Base-by-base conservation (phyloP, 2,797 vertebrate genomes). In the Holocentrus rufus region DNA sequence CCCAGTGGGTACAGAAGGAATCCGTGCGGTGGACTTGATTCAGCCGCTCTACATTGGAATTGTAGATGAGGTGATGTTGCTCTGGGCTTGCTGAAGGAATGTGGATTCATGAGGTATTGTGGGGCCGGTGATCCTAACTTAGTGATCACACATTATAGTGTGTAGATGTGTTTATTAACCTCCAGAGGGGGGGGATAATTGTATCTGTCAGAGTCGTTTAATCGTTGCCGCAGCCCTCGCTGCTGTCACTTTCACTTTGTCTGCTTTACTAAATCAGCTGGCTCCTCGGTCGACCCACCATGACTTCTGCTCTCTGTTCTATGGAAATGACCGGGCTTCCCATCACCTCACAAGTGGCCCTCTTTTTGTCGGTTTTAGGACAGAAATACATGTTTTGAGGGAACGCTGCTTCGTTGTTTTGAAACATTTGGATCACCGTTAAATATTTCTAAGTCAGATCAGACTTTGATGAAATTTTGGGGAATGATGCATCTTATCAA, bases 131-230 rank as follows among this genome's bases (percentile, higher is more conserved):
- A 84, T 74, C 66, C 44, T 66, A 73, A 83, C 80, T 87, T 69
- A 82, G 80, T 76, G 80, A 86, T 88, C 88, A 79, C 86, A 85
- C 85, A 79, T 83, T 82, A 77, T 83, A 81, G 25, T 72, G 82
- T 75, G 74, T 85, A 88, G 87, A 91, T 86, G 85, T 92, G 90
- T 91, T 90, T 88, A 89, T 93, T 92, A 92, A 92, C 91, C 92
- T 91, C 88, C 83, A 84, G 82, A 86, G 78, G 69, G 70, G 74
- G 85, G 79, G 79, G 85, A 88, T 92, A 92, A 93, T 93, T 91
- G 89, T 89, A 85, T 91, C 92, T 91, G 91, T 93, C 91, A 92
- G 90, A 90, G 77, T 84, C 82, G 80, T 89, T 92, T 93, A 93
- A 90, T 90, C 90, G 87, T 80, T 34, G 44, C 85, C 63, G 82